Base-by-base conservation (phyloP, 2,888 invertebrate genomes). In the Melanostoma scalare region DNA sequence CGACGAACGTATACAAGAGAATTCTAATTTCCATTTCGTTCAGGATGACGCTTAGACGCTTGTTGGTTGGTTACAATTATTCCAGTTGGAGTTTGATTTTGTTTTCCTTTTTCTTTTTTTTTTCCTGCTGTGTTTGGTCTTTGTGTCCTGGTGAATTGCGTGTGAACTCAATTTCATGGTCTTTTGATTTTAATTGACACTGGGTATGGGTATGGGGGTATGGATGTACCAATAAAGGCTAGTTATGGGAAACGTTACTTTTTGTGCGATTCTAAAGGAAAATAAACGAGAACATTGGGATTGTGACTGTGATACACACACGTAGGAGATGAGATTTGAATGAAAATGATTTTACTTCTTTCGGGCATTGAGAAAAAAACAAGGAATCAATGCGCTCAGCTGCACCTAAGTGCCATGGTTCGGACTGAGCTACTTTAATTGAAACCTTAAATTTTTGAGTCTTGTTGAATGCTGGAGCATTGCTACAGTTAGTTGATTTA, bases 141-240 rank as follows among this genome's bases (percentile, higher is more conserved):
- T 20, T 20, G 20, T 65, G 60, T 79, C 67, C 79, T 75, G 20
- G 55, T 48, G 74, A 79, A 84, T 78, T 71, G 72, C 78, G 79
- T 84, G 84, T 65, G 84, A 84, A 79, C 68, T 84, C 79, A 84
- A 84, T 84, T 84, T 84, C 79, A 84, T 74, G 84, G 84, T 75
- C 79, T 79, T 84, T 84, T 84, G 84, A 61, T 79, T 84, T 84
- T 84, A 84, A 84, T 84, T 84, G 84, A 61, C 55, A 60, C 65
- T 40, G 38, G 73, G 50, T 61, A 53, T 6, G 42, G 20, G 53
- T 20, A 40, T 33, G 38, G 5, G 36, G 35, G 55, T 10, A 40
- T 33, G 38, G 5, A 44, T 20, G 55, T 10, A 55, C 33, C 20
- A 20, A 20, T 20, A 55, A 69, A 61, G 61, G 76, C 61, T 82